Percentiles rank a stretch among this genome's conserved stretches.
phyloP scores from a whole-genome alignment of 1,140 invertebrate species.

The Mizuhopecten yessoensis region DNA sequence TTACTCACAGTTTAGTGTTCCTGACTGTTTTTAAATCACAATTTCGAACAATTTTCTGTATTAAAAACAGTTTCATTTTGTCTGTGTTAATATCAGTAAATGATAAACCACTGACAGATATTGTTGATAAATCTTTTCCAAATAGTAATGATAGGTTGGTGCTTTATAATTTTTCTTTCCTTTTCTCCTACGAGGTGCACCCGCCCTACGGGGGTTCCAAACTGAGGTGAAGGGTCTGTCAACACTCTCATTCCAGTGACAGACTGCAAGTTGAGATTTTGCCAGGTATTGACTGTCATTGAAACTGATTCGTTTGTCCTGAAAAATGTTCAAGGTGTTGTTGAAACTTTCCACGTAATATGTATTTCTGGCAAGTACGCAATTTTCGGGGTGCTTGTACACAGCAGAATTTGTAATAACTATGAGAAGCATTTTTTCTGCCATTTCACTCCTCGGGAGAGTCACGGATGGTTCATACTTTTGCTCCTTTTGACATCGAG shows the following conservation, averaged over 20 bases:
- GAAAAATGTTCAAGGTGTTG: constrained; percentile 52
- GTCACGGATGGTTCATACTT: constrained; percentile 47
- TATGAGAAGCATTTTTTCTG: background rate
- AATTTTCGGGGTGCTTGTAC: constrained; percentile 47
- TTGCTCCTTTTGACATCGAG: constrained; percentile 11
- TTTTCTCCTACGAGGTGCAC: constrained; percentile 43
- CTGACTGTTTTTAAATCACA: background rate
- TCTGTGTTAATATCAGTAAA: background rate
- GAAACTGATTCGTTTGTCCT: constrained; percentile 56
- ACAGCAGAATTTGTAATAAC: constrained; percentile 37
- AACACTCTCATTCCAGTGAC: constrained; percentile 19
- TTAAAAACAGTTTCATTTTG: background rate
- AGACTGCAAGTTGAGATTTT: constrained; percentile 40
- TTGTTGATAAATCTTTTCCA: constrained; percentile 46
- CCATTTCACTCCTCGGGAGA: background rate
- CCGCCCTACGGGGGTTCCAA: constrained; percentile 7
- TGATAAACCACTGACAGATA: background rate
- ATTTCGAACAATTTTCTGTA: background rate
- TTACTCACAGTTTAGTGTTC: background rate
- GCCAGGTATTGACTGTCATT: constrained; percentile 36
- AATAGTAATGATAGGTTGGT: constrained; percentile 47
- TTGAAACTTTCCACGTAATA: constrained; percentile 57
- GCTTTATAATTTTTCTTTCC: constrained; percentile 51
- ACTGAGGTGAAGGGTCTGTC: constrained; percentile 49
- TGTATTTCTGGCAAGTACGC: constrained; percentile 27